phyloP scores from a whole-genome alignment of 2,797 vertebrate species.

The Gobionotothen gibberifrons region DNA sequence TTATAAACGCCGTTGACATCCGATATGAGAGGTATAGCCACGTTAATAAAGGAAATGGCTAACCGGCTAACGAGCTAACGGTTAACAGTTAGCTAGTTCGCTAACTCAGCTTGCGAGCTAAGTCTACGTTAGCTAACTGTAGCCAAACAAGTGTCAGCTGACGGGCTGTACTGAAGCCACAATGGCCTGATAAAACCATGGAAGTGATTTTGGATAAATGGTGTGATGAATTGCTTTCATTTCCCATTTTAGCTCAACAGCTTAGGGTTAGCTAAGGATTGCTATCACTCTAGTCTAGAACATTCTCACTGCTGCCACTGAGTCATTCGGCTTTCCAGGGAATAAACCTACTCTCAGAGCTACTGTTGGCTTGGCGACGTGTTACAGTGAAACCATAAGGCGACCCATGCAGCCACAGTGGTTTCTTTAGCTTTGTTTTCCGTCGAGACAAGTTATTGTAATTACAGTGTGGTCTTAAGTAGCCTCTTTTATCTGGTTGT shows the following conservation, averaged over 20 bases:
- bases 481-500: background rate
- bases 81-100: constrained; percentile 49
- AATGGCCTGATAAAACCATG: background rate
- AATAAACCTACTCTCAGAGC: constrained; percentile 54
- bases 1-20: constrained; percentile 1
- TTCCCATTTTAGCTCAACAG: background rate
- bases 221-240: background rate
- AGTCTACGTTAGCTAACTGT: constrained; percentile 53
- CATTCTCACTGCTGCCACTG: constrained; percentile 70
- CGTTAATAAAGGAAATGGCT: constrained; percentile 34
- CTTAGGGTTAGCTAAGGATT: constrained; percentile 23
- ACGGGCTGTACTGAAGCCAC: constrained; percentile 23
- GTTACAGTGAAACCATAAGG: constrained; percentile 16
- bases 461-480: background rate
- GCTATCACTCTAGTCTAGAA: constrained; percentile 70
- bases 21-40: background rate
- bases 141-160: constrained; percentile 79
- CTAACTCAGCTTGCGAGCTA: constrained; percentile 41
- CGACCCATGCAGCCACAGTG: background rate
- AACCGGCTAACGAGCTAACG: constrained; percentile 68
- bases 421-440: background rate
- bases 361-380: constrained; percentile 61
- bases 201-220: background rate
- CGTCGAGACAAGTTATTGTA: background rate
- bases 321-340: constrained; percentile 74